phyloP scores from a whole-genome alignment of 2,888 invertebrate genomes.

The Lasioglossum lativentre region DNA sequence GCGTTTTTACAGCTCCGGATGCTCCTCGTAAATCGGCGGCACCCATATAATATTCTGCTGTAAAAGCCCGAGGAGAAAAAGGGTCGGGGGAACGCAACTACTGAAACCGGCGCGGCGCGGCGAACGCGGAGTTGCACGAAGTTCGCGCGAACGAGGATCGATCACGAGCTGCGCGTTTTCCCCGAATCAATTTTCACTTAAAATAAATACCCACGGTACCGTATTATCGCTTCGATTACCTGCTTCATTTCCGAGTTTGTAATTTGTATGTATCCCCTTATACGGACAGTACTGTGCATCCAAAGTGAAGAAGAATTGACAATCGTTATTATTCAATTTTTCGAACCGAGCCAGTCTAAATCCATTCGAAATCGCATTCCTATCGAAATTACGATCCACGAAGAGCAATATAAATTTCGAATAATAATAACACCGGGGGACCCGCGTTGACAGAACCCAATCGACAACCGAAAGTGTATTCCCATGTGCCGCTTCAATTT shows the following conservation, averaged over 20 bases:
- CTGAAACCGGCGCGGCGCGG: not conserved
- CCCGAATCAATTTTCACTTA: constrained; percentile 16
- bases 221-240: not conserved
- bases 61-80: constrained; percentile 54
- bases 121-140: not conserved
- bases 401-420: not conserved
- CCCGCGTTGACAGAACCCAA: not conserved
- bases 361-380: not conserved
- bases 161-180: not conserved
- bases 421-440: not conserved
- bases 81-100: not conserved
- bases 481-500: not conserved
- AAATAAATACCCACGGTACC: not conserved
- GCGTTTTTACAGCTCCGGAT: constrained; percentile 56
- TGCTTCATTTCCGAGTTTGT: not conserved
- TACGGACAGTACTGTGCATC: not conserved
- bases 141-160: constrained; percentile 2
- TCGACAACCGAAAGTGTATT: not conserved
- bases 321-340: not conserved
- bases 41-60: constrained; percentile 58
- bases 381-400: not conserved
- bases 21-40: constrained; percentile 65
- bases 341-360: not conserved
- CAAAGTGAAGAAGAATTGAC: not conserved
- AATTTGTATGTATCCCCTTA: not conserved